Conservation (phyloP, 2,113 vertebrate species). For the Platysteira castanea region DNA sequence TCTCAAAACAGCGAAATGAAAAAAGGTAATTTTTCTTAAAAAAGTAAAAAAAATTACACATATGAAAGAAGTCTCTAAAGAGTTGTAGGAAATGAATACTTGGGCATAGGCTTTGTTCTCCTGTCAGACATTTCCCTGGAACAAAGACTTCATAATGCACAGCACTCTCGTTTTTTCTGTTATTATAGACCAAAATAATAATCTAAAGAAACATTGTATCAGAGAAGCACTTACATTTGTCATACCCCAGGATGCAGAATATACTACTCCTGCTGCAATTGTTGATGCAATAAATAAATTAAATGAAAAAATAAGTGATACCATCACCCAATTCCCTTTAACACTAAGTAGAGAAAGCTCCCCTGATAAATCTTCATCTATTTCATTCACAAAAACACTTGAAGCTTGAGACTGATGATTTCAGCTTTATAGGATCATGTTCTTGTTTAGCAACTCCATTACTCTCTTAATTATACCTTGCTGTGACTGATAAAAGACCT, state of each 20-base stretch:
- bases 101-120: conserved; percentile 27
- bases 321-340: not conserved
- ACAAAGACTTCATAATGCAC: conserved; percentile 26
- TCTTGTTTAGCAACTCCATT: not conserved
- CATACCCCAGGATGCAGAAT: not conserved
- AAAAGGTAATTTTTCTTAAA: not conserved
- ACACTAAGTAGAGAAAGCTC: not conserved
- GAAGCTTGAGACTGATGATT: not conserved
- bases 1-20: not conserved
- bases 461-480: not conserved
- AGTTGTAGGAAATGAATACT: conserved; percentile 17
- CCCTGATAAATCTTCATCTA: not conserved
- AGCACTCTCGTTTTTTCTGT: not conserved
- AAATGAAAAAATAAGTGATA: conserved; percentile 7
- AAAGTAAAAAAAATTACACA: not conserved
- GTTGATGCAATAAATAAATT: conserved; percentile 35
- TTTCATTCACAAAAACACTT: conserved; percentile 4
- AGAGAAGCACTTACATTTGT: not conserved
- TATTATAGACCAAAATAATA: conserved; percentile 25
- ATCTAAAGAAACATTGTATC: conserved; percentile 1
- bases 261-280: conserved; percentile 1
- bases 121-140: not conserved
- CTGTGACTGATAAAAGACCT: not conserved
- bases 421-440: not conserved
- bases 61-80: not conserved